phyloP scores from a whole-genome alignment of 2,888 invertebrate species.

The Tenthredo distinguenda region DNA sequence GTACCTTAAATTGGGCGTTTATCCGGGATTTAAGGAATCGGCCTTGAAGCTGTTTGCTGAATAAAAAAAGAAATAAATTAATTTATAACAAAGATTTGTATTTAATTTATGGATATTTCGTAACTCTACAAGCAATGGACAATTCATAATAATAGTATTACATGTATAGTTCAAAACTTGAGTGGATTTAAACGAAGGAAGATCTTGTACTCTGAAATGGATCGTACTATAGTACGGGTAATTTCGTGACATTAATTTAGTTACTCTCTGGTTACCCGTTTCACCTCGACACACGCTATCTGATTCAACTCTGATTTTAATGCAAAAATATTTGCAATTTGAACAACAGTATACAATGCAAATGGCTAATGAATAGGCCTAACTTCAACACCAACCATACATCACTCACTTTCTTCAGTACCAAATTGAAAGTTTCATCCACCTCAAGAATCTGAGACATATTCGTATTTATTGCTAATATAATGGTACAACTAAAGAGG shows the following conservation, averaged over 20 bases:
- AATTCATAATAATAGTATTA: slow-evolving; percentile 51
- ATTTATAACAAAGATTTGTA: slow-evolving; percentile 63
- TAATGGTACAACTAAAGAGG: neutral
- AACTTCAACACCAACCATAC: neutral
- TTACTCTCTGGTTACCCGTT: neutral
- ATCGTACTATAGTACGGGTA: slow-evolving; percentile 52
- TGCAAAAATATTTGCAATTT: slow-evolving; percentile 33
- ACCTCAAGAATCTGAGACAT: neutral
- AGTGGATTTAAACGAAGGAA: slow-evolving; percentile 60
- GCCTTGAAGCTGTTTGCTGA: slow-evolving; percentile 21
- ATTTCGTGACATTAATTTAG: neutral
- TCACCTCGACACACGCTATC: neutral
- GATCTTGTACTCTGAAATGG: slow-evolving; percentile 57
- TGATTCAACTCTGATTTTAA: neutral
- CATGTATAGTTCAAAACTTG: slow-evolving; percentile 55
- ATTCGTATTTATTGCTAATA: neutral
- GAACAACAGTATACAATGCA: neutral
- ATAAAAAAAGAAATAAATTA: slow-evolving; percentile 4
- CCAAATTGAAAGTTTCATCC: neutral
- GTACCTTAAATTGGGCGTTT: neutral
- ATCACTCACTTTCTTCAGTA: neutral
- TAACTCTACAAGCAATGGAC: slow-evolving; percentile 62
- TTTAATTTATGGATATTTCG: slow-evolving; percentile 60
- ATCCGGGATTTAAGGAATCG: neutral
- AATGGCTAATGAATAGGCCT: neutral